Percentiles rank a stretch among this genome's conserved stretches.
Evolutionary conservation across 2,888 invertebrate species (phyloP).

Genomic region (Cistogaster globosa): DNA sequence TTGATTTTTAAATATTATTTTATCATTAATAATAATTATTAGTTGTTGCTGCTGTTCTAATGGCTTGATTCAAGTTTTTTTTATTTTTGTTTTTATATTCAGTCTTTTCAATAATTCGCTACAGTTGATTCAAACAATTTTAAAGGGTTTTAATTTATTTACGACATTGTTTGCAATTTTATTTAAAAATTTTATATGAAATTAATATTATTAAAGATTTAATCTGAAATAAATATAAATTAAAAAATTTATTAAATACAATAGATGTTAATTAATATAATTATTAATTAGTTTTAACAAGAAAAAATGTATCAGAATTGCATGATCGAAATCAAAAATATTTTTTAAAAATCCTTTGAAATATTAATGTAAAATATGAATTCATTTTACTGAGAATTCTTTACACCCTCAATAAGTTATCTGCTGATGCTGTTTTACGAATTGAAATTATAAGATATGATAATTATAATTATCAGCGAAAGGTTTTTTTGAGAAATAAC

Average conservation of each 20-base stretch:
- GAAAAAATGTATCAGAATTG: too few species aligned
- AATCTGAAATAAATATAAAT: slow-evolving; percentile 37
- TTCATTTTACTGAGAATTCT: too few species aligned
- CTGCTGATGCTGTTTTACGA: too few species aligned
- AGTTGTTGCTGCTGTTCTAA: slow-evolving; percentile 28
- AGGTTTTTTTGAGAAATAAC: too few species aligned
- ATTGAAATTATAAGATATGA: too few species aligned
- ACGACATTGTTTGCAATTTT: slow-evolving; percentile 17
- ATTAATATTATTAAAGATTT: slow-evolving; percentile 15
- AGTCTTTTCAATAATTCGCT: neutral
- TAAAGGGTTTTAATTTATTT: slow-evolving; percentile 27
- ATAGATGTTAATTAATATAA: neutral
- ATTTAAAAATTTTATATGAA: neutral
- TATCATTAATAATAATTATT: slow-evolving; percentile 2
- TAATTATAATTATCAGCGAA: too few species aligned
- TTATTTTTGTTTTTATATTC: neutral
- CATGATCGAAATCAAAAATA: too few species aligned
- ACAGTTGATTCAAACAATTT: slow-evolving; percentile 23
- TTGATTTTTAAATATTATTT: slow-evolving; percentile 10
- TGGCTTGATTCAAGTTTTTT: slow-evolving; percentile 8
- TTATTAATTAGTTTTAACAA: neutral
- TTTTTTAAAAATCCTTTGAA: too few species aligned
- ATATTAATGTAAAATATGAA: too few species aligned
- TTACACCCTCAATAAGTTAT: too few species aligned
- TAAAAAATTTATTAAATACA: neutral